phyloP scores from a whole-genome alignment of 2,113 vertebrate genomes.

The Solea solea region DNA sequence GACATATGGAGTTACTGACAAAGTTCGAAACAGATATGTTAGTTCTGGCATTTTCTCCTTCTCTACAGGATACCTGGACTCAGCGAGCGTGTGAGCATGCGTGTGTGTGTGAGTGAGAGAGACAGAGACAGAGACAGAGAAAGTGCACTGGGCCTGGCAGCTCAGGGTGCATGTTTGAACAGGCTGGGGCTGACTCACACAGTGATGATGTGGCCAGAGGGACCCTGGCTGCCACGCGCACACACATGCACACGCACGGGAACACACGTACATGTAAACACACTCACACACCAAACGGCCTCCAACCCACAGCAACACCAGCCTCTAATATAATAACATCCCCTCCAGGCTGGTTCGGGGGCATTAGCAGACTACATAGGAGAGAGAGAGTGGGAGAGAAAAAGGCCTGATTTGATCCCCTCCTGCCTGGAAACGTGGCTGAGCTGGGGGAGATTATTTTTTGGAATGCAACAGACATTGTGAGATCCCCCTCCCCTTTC shows the following conservation, averaged over 20 bases:
- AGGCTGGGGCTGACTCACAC: slow-evolving; percentile 79
- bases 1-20: slow-evolving; percentile 36
- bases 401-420: slow-evolving; percentile 75
- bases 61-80: slow-evolving; percentile 56
- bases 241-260: slow-evolving; percentile 37
- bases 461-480: slow-evolving; percentile 82
- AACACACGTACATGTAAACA: slow-evolving; percentile 39
- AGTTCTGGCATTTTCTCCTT: neutral
- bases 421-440: slow-evolving; percentile 78
- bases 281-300: slow-evolving; percentile 65
- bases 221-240: slow-evolving; percentile 68
- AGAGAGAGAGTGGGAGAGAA: slow-evolving; percentile 65
- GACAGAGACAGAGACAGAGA: slow-evolving; percentile 44
- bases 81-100: slow-evolving; percentile 27
- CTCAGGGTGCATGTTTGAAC: slow-evolving; percentile 79
- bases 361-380: slow-evolving; percentile 76
- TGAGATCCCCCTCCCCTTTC: slow-evolving; percentile 71
- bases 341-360: slow-evolving; percentile 75
- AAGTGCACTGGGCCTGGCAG: slow-evolving; percentile 72
- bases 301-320: slow-evolving; percentile 64
- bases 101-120: slow-evolving; percentile 27
- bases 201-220: slow-evolving; percentile 77
- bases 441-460: slow-evolving; percentile 79
- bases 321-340: slow-evolving; percentile 76
- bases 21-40: slow-evolving; percentile 26